Conservation (phyloP, 2,888 invertebrate species). For the Cephus nigrinus region DNA sequence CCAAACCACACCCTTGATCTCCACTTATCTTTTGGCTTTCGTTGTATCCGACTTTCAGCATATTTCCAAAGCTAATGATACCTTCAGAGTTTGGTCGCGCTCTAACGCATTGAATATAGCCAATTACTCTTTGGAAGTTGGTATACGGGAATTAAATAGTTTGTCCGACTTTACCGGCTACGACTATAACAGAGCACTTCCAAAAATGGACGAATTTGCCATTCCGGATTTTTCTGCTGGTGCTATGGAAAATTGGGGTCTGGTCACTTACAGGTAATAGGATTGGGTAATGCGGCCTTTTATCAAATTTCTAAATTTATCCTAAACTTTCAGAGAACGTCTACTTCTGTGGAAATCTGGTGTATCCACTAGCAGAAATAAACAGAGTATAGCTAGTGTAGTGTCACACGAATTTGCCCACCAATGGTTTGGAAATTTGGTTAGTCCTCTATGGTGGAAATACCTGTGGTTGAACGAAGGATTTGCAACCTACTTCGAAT, state of each 20-base stretch:
- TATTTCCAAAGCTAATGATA: slow-evolving; percentile 33
- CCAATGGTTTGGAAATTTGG: slow-evolving; percentile 68
- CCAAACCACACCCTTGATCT: slow-evolving; percentile 47
- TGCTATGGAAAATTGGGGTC: slow-evolving; percentile 84
- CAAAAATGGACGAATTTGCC: slow-evolving; percentile 79
- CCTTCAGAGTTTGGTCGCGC: slow-evolving; percentile 32
- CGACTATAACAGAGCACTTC: slow-evolving; percentile 77
- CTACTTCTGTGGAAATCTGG: not conserved
- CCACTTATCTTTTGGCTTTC: slow-evolving; percentile 73
- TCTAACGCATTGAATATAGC: slow-evolving; percentile 56
- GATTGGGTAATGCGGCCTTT: too few species aligned
- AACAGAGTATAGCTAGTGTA: slow-evolving; percentile 37
- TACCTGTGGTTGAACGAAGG: slow-evolving; percentile 68
- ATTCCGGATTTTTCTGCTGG: slow-evolving; percentile 83
- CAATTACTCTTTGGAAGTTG: slow-evolving; percentile 70
- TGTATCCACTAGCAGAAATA: not conserved
- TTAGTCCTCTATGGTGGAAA: slow-evolving; percentile 63
- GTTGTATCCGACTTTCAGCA: slow-evolving; percentile 69
- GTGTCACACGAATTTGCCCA: slow-evolving; percentile 71
- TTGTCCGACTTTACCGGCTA: slow-evolving; percentile 73
- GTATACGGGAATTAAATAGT: slow-evolving; percentile 70
- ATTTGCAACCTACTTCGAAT: slow-evolving; percentile 70
- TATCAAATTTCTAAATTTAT: too few species aligned
- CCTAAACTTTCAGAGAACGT: not conserved
- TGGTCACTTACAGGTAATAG: slow-evolving; percentile 72